Base-by-base conservation (phyloP, 2,113 vertebrate species). In the Phasianus colchicus region DNA sequence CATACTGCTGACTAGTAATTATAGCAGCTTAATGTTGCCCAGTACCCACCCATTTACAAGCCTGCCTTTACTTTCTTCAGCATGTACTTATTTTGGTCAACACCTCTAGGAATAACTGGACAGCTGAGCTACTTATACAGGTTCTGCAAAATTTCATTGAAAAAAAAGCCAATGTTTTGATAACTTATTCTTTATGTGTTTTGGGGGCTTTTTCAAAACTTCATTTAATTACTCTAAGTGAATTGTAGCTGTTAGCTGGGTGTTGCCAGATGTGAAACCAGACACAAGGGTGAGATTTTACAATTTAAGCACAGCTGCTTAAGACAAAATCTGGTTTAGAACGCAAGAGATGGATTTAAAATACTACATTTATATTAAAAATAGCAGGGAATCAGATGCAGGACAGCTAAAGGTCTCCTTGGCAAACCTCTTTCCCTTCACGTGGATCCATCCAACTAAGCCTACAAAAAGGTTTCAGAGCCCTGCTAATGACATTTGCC, bases 231-330 rank as follows among this genome's bases (percentile, higher is more conserved):
- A 97, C 95, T 96, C 90, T 75, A 55, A 94, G 93, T 95, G 95
- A 97, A 86, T 96, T 97, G 92, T 95, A 97, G 96, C 96, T 95
- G 96, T 94, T 92, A 93, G 95, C 95, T 96, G 96, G 97, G 96
- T 97, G 96, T 97, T 97, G 96, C 98, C 97, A 98, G 97, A 98
- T 98, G 97, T 98, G 97, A 97, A 98, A 97, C 97, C 98, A 98
- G 97, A 97, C 97, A 96, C 97, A 96, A 96, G 96, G 94, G 97
- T 98, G 97, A 98, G 97, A 97, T 98, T 98, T 98, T 98, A 97
- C 97, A 98, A 94, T 98, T 97, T 92, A 88, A 73, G 94, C 96
- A 70, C 97, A 98, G 97, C 97, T 98, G 97, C 89, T 96, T 91
- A 88, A 72, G 80, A 96, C 91, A 94, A 93, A 97, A 97, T 96